Base-by-base conservation (phyloP, 2,797 vertebrate species). In the Phylloscopus collybita region DNA sequence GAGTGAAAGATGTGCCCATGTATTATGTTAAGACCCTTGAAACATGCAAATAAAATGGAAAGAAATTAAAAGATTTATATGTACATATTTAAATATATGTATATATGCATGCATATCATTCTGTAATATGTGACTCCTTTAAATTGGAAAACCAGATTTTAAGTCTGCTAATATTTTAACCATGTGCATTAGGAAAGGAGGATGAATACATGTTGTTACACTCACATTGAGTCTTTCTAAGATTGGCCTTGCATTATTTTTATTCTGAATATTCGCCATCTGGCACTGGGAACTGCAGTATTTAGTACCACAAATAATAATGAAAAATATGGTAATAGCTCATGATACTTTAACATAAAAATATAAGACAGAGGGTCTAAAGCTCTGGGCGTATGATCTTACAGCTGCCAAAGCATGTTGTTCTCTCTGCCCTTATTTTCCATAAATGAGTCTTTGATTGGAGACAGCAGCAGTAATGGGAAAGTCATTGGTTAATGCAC, bases 221-320 rank as follows among this genome's bases (percentile, higher is more conserved):
- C 64, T 86, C 36, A 10, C 84, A 61, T 61, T 26, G 67, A 96
- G 79, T 30, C 95, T 94, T 92, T 90, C 93, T 94, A 93, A 81
- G 87, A 76, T 86, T 75, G 82, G 67, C 92, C 61, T 96, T 51
- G 92, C 91, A 92, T 86, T 97, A 95, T 96, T 96, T 97, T 94
- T 94, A 90, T 79, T 88, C 96, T 90, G 94, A 91, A 60, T 92
- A 96, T 75, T 93, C 96, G 88, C 83, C 86, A 96, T 95, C 96
- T 97, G 96, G 93, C 90, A 96, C 76, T 56, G 88, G 59, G 76
- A 30, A 90, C 94, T 40, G 90, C 90, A 90, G 90, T 94, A 89
- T 94, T 86, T 96, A 96, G 96, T 93, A 90, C 92, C 83, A 96
- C 72, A 95, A 90, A 95, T 95, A 93, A 97, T 96, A 95, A 88